Base-by-base conservation (phyloP, 2,113 vertebrate species). In the Callaeas wilsoni region DNA sequence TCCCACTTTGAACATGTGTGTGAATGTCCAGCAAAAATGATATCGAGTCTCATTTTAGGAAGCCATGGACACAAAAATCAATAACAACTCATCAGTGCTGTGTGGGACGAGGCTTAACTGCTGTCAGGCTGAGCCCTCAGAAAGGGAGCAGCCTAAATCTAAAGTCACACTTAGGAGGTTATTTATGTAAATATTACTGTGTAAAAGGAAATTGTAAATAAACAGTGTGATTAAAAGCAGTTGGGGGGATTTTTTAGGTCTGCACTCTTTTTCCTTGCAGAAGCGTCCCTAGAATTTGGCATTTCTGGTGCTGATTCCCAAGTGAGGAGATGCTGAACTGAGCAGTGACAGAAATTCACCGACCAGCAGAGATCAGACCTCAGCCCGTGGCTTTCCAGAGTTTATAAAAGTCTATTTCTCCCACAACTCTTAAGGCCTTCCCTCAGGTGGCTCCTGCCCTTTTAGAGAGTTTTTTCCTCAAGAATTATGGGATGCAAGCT, bases 31-130 rank as follows among this genome's bases (percentile, higher is more conserved):
- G 67, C 22, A 90, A 57, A 88, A 79, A 87, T 56, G 7, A 50
- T 35, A 39, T 67, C 4, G 5, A 47, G 27, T 76, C 26, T 87
- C 12, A 22, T 56, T 92, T 83, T 62, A 79, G 80, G 75, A 60
- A 74, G 22, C 25, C 21, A 2, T 8, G 21, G 23, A 46, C 37
- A 62, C 37, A 57, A 82, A 68, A 57, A 67, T 76, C 27, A 37
- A 1, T 53, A 63, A 15, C 4, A 59, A 14, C 37, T 46, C 2
- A 0, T 19, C 0, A 0, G 12, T 41, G 16, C 55, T 74, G 30
- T 3, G 4, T 60, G 84, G 47, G 56, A 16, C 1, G 8, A 74
- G 41, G 23, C 11, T 64, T 46, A 5, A 27, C 12, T 50, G 16
- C 18, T 44, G 5, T 62, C 44, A 35, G 42, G 18, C 5, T 41